Evolutionary conservation across 2,888 invertebrate genomes (phyloP), one percentile per base, ranked within the genome.

Genomic region (Eupithecia exiguata): DNA sequence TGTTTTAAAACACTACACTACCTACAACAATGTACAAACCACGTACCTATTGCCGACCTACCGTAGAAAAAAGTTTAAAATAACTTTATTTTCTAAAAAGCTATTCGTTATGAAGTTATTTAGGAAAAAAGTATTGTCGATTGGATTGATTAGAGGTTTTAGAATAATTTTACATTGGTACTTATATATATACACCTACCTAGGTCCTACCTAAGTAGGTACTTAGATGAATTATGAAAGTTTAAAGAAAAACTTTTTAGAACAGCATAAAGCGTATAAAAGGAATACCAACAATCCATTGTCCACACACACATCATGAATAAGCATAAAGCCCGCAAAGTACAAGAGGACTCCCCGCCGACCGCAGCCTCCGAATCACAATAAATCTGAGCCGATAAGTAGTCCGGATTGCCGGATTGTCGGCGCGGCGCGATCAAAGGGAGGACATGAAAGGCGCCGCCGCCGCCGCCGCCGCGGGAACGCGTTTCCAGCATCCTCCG

Each of bases 311-410:
- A 81, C 84, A 86, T 88, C 85, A 86, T 88, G 87, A 89, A 85
- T 84, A 76, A 77, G 75, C 79, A 79, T 84, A 82, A 82, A 83
- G 83, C 82, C 85, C 84, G 82, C 82, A 79, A 80, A 83, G 85
- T 84, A 86, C 86, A 70, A 70, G 80, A 79, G 81, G 88, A 88
- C 88, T 89, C 90, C 89, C 89, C 87, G 87, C 85, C 83, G 87
- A 83, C 86, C 89, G 84, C 89, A 90, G 91, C 89, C 89, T 91
- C 92, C 90, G 87, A 92, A 92, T 92, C 93, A 94, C 93, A 93
- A 94, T 94, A 94, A 94, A 94, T 94, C 94, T 91, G 92, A 92
- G 88, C 91, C 93, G 94, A 94, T 94, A 94, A 94, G 94, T 93
- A 93, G 93, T 89, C 87, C 89, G 91, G 93, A 92, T 93, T 90